These are phyloP conservation scores for Parapristionchus giblindavisi DNA, from an alignment of 2,888 invertebrate species.

Conservation along the genomic window DNA sequence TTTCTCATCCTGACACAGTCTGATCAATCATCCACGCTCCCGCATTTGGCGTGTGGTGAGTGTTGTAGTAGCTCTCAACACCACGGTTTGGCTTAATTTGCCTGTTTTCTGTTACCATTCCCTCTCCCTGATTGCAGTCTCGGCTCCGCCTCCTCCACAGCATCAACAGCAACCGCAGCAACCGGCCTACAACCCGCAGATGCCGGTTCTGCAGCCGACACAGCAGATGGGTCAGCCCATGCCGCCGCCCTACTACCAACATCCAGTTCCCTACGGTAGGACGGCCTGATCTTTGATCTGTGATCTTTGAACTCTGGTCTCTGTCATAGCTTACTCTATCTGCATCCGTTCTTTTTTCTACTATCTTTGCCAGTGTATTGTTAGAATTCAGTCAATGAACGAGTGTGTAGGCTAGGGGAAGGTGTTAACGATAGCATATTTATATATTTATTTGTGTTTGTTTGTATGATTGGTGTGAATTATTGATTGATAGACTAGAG, in stretches of 20 bases:
- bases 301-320: neutral
- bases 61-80: conserved; percentile 30
- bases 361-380: conserved; percentile 22
- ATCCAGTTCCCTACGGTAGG: conserved; percentile 45
- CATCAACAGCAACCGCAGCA: conserved; percentile 48
- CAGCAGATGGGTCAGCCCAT: conserved; percentile 42
- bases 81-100: too few relatives aligned
- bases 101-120: conserved; percentile 33
- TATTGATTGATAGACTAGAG: too few relatives aligned
- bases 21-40: too few relatives aligned
- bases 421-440: neutral
- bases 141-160: conserved; percentile 38
- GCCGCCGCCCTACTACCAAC: conserved; percentile 49
- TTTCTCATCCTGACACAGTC: too few relatives aligned
- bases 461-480: too few relatives aligned
- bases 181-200: conserved; percentile 28
- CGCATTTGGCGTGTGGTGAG: conserved; percentile 32
- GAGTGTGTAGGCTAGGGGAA: neutral
- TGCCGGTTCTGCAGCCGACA: conserved; percentile 39
- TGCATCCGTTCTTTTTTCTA: neutral
- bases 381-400: neutral
- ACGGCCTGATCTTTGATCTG: neutral
- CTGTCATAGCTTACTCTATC: neutral
- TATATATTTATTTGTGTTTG: neutral
- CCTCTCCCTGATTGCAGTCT: too few relatives aligned